phyloP scores from a whole-genome alignment of 2,113 vertebrate genomes.

The Macrotis lagotis region DNA sequence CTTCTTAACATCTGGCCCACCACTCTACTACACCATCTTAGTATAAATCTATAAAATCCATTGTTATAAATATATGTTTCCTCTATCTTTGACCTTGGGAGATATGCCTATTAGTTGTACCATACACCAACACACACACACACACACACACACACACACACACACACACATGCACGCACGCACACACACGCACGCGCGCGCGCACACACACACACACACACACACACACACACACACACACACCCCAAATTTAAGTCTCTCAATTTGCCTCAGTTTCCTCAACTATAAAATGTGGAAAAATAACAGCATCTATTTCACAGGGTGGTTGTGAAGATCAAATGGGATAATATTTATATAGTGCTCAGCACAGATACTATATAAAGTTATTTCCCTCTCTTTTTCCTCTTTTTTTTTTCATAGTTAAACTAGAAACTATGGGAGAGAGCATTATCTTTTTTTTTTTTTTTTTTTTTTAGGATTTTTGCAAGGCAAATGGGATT shows the following conservation, averaged over 20 bases:
- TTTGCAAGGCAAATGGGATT: too few relatives aligned
- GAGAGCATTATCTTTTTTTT: neutral
- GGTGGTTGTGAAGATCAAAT: neutral
- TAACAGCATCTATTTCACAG: neutral
- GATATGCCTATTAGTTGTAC: too few relatives aligned
- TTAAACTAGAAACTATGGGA: neutral
- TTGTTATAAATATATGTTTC: neutral
- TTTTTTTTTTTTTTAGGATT: too few relatives aligned
- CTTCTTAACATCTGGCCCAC: neutral
- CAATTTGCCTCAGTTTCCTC: neutral
- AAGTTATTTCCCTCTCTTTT: neutral
- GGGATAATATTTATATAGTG: neutral
- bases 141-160: too few relatives aligned
- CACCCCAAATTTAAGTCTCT: too few relatives aligned
- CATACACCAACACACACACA: too few relatives aligned
- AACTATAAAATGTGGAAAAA: neutral
- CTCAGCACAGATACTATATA: neutral
- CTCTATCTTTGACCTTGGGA: too few relatives aligned
- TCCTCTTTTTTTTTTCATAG: neutral
- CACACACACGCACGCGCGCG: too few relatives aligned
- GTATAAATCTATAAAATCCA: neutral
- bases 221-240: too few relatives aligned
- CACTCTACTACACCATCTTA: neutral
- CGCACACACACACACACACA: too few relatives aligned
- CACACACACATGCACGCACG: too few relatives aligned